Evolutionary conservation across 2,113 vertebrate genomes (phyloP).

Genomic region (Tragulus kanchil): DNA sequence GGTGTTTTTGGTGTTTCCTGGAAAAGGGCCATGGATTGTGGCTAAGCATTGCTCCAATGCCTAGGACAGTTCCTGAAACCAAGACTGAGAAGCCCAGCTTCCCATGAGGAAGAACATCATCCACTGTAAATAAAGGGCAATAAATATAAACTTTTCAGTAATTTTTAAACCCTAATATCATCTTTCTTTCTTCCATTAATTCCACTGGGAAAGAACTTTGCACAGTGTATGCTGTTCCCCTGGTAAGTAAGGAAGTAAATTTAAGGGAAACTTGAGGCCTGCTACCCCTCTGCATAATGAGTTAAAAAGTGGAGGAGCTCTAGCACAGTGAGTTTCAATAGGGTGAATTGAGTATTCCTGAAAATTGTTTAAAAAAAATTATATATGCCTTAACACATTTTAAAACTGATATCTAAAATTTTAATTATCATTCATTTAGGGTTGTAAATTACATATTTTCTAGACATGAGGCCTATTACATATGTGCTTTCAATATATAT

Average conservation of each 20-base stretch:
- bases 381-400: not conserved
- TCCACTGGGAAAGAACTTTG: not conserved
- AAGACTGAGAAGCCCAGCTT: not conserved
- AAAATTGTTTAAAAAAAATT: not conserved
- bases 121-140: not conserved
- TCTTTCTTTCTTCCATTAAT: not conserved
- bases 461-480: not conserved
- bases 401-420: conserved; percentile 40
- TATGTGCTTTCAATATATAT: not conserved
- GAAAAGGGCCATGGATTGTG: not conserved
- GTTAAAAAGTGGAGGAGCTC: not conserved
- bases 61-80: not conserved
- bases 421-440: conserved; percentile 4
- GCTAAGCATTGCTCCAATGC: not conserved
- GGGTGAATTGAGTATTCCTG: not conserved
- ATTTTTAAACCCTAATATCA: not conserved
- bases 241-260: not conserved
- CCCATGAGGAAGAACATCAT: not conserved
- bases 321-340: not conserved
- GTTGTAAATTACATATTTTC: not conserved
- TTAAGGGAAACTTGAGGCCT: not conserved
- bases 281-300: not conserved
- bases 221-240: not conserved
- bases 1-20: not conserved
- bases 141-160: not conserved